phyloP scores from a whole-genome alignment of 2,113 vertebrate species.

The Romanogobio albipinnatus region DNA sequence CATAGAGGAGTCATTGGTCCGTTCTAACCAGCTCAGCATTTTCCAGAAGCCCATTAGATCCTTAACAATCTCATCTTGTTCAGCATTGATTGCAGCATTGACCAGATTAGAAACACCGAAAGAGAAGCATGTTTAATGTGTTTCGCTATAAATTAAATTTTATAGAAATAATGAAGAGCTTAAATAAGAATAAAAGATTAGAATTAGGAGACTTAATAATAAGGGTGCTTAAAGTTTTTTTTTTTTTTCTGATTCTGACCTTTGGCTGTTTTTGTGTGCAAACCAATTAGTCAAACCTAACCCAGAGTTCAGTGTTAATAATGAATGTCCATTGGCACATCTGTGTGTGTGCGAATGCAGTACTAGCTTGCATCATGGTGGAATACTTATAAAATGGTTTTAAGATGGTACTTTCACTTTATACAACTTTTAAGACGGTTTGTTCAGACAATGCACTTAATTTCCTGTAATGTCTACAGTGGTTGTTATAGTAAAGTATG shows the following conservation, averaged over 20 bases:
- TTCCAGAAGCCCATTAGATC: slow-evolving; percentile 8
- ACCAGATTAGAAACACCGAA: slow-evolving; percentile 18
- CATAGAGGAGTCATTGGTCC: slow-evolving; percentile 3
- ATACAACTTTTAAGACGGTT: too few species aligned
- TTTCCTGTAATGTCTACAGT: too few species aligned
- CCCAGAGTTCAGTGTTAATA: neutral
- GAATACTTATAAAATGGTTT: too few species aligned
- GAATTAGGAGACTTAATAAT: neutral
- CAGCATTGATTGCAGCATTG: slow-evolving; percentile 28
- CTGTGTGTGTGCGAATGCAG: neutral
- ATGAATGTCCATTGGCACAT: neutral
- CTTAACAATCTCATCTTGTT: slow-evolving; percentile 26
- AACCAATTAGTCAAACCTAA: slow-evolving; percentile 2
- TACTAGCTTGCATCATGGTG: neutral
- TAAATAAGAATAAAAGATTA: neutral
- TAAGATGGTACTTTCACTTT: too few species aligned
- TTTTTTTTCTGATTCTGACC: slow-evolving; percentile 13
- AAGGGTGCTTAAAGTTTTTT: neutral
- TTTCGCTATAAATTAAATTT: neutral
- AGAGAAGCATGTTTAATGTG: neutral
- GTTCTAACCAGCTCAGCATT: slow-evolving; percentile 30
- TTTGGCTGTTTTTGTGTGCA: neutral
- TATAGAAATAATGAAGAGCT: neutral
- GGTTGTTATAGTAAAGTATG: too few species aligned
- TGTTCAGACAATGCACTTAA: too few species aligned